phyloP scores from a whole-genome alignment of 2,113 vertebrate species.

The Lophura nycthemera region DNA sequence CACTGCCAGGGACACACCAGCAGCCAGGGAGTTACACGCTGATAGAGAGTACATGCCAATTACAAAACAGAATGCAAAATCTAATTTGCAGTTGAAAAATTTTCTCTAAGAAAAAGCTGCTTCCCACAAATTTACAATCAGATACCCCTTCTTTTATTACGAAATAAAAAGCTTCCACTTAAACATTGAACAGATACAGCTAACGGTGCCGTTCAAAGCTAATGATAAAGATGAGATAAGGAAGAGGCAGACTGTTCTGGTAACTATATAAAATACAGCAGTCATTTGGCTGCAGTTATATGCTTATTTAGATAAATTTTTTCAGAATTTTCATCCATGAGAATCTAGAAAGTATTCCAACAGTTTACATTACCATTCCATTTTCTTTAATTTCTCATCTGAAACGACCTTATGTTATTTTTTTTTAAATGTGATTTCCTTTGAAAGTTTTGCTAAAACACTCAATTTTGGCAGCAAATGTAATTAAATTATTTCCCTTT shows the following conservation, averaged over 20 bases:
- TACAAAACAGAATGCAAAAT: background rate
- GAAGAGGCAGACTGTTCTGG: background rate
- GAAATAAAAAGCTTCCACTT: background rate
- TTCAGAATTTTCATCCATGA: background rate
- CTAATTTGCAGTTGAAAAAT: background rate
- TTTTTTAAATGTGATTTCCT: background rate
- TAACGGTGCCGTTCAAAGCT: background rate
- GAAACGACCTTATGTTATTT: background rate
- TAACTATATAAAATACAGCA: background rate
- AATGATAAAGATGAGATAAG: background rate
- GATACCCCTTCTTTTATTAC: background rate
- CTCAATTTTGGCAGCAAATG: background rate
- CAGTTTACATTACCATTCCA: background rate
- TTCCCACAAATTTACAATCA: background rate
- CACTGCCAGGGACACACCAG: background rate
- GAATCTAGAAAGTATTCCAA: background rate
- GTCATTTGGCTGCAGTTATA: background rate
- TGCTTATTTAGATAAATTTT: background rate
- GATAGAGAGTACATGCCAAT: too few relatives aligned
- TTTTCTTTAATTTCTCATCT: conserved; percentile 12
- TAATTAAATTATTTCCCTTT: background rate
- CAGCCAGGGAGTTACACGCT: background rate
- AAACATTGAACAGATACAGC: background rate
- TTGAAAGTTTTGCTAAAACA: conserved; percentile 15
- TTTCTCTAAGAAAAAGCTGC: background rate